Evolutionary conservation across 1,140 invertebrate species (phyloP).

Genomic region (Pararge aegeria): DNA sequence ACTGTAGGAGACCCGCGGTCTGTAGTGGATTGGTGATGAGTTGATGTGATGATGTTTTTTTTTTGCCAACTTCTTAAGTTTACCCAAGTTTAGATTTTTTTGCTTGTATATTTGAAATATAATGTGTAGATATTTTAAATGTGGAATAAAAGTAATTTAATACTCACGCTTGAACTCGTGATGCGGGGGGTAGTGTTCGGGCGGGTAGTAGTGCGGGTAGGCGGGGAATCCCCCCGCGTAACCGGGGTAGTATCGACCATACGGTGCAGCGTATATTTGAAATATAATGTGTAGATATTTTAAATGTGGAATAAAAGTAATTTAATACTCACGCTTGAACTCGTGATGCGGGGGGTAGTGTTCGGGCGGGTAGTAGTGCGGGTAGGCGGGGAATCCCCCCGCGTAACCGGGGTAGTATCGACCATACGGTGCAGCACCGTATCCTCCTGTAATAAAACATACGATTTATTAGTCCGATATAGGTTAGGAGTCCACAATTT

Average conservation of each 20-base stretch:
- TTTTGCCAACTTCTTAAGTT: too few species aligned
- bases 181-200: conserved; percentile 41
- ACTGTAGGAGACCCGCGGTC: too few species aligned
- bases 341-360: conserved; percentile 44
- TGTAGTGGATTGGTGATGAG: too few species aligned
- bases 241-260: conserved; percentile 58
- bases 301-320: too few species aligned
- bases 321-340: conserved; percentile 49
- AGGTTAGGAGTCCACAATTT: too few species aligned
- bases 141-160: too few species aligned
- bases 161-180: conserved; percentile 51
- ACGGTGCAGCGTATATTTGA: conserved; percentile 44
- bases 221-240: conserved; percentile 51
- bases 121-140: too few species aligned
- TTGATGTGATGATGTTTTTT: too few species aligned
- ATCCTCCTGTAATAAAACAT: conserved; percentile 36
- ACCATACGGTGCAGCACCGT: conserved; percentile 49
- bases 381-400: conserved; percentile 45
- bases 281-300: too few species aligned
- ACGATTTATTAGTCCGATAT: neutral
- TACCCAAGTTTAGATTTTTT: too few species aligned
- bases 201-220: conserved; percentile 46
- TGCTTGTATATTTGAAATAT: too few species aligned
- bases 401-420: conserved; percentile 62
- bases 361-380: conserved; percentile 42